Conservation (phyloP, 2,888 invertebrate species). For the Tyria jacobaeae region DNA sequence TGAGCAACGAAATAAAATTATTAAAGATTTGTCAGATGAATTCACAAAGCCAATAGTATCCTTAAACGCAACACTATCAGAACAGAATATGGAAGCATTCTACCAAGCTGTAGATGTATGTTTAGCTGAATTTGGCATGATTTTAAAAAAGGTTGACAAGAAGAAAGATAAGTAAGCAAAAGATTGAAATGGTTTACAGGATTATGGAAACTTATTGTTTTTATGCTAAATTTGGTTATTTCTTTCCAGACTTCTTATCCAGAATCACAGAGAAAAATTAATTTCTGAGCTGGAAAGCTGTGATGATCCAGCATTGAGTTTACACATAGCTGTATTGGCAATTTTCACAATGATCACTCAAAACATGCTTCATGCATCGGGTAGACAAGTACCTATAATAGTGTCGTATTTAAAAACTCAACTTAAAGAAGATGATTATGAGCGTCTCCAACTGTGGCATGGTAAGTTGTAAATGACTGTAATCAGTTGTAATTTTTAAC, state of each 20-base stretch:
- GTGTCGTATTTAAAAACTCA: constrained; percentile 90
- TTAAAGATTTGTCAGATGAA: constrained; percentile 89
- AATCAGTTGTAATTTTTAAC: no score
- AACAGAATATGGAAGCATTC: constrained; percentile 92
- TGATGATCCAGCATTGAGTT: constrained; percentile 91
- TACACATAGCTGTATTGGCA: constrained; percentile 92
- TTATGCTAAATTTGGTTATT: neutral
- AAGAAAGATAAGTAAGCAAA: constrained; percentile 90
- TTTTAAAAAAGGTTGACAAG: constrained; percentile 95
- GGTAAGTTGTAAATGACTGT: constrained; percentile 83
- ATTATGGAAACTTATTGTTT: neutral
- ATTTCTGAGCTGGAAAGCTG: constrained; percentile 91
- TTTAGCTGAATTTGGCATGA: constrained; percentile 91
- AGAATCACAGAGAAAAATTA: constrained; percentile 93
- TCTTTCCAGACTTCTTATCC: constrained; percentile 88
- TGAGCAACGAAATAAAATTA: constrained; percentile 90
- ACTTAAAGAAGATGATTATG: constrained; percentile 88
- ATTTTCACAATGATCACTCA: constrained; percentile 94
- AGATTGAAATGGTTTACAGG: no score
- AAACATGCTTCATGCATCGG: constrained; percentile 96
- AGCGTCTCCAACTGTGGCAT: constrained; percentile 90
- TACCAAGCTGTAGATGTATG: constrained; percentile 91
- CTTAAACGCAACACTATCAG: constrained; percentile 90
- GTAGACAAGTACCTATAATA: constrained; percentile 95
- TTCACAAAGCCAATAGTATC: constrained; percentile 88